These are phyloP conservation scores for Trissolcus japonicus DNA, from an alignment of 2,888 invertebrate genomes.

Conservation along the genomic window DNA sequence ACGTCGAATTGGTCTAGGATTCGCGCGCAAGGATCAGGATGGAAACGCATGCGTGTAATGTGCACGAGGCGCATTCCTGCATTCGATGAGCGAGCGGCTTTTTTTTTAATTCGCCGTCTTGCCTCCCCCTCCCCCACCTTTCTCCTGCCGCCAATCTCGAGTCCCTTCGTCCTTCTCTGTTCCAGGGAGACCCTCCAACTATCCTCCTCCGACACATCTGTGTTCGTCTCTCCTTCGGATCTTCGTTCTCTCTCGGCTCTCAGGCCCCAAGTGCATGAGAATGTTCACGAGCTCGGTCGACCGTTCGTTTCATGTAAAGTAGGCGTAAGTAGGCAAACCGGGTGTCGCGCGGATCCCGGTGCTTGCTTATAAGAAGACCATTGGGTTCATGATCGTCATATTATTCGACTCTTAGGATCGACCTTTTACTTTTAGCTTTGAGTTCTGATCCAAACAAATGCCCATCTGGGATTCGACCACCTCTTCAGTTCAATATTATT, in stretches of 20 bases:
- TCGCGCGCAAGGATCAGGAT: slow-evolving; percentile 26
- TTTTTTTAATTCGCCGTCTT: slow-evolving; percentile 53
- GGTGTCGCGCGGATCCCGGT: slow-evolving; percentile 63
- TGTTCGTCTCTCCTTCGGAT: slow-evolving; percentile 18
- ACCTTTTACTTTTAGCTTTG: neutral
- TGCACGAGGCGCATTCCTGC: slow-evolving; percentile 56
- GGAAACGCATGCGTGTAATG: slow-evolving; percentile 56
- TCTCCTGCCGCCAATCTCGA: slow-evolving; percentile 35
- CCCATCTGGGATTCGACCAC: too few relatives aligned
- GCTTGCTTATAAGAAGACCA: slow-evolving; percentile 52
- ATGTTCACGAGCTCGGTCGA: slow-evolving; percentile 64
- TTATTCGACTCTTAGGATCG: slow-evolving; percentile 4
- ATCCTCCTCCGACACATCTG: slow-evolving; percentile 10
- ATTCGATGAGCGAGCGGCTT: slow-evolving; percentile 58
- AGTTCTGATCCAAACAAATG: too few relatives aligned
- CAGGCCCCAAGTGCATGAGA: slow-evolving; percentile 49
- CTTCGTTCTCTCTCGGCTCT: slow-evolving; percentile 38
- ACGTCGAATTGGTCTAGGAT: slow-evolving; percentile 49
- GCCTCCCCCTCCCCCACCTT: slow-evolving; percentile 23
- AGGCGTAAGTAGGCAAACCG: slow-evolving; percentile 74
- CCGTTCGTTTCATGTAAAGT: slow-evolving; percentile 67
- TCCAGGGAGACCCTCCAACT: slow-evolving; percentile 11
- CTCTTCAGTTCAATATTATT: too few relatives aligned
- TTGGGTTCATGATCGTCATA: slow-evolving; percentile 42
- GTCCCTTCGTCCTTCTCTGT: slow-evolving; percentile 38